Evolutionary conservation across 2,797 vertebrate genomes (phyloP), one percentile per base, ranked within the genome.

Genomic region (Champsocephalus gunnari): DNA sequence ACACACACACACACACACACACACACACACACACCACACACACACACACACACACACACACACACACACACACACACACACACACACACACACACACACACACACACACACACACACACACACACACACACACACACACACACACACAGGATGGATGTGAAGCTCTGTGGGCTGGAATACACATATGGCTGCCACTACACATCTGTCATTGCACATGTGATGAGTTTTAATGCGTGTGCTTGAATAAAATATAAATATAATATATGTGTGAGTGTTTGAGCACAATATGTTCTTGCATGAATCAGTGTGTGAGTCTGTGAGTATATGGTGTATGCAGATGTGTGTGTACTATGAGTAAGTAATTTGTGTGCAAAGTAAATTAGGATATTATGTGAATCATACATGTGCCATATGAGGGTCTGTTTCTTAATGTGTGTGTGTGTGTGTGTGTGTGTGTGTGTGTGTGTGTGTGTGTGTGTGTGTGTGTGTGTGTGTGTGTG

Each of bases 291-390:
- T 51, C 32, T 24, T 49, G 16, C 8, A 3, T 19, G 17, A n/a
- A 56, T 45, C 24, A n/a, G 38, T 13, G 13, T 38, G 41, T 47
- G 5, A 47, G 72, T 17, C 32, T 45, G 47, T 58, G 21, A 19
- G 34, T 48, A 51, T n/a, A 34, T 19, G 12, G n/a, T 44, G 21
- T 41, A 10, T 44, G 6, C 53, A 51, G n/a, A 45, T 7, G 1
- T 58, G 38, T 63, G 19, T 63, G 19, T 51, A n/a, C 55, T 44
- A 45, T 56, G 55, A 71, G 47, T 58, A 34, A 44, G 24, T 44
- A 24, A 38, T 51, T 3, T 41, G 56, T 38, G 43, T 17, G 41
- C 59, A 10, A 9, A 45, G 16, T 54, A n/a, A 14, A 63, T 57
- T 13, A 13, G 8, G 58, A 5, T 41, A 47, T 10, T 45, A 17